Conservation (phyloP, 2,113 vertebrate genomes). For the Myanophis thanlyinensis region DNA sequence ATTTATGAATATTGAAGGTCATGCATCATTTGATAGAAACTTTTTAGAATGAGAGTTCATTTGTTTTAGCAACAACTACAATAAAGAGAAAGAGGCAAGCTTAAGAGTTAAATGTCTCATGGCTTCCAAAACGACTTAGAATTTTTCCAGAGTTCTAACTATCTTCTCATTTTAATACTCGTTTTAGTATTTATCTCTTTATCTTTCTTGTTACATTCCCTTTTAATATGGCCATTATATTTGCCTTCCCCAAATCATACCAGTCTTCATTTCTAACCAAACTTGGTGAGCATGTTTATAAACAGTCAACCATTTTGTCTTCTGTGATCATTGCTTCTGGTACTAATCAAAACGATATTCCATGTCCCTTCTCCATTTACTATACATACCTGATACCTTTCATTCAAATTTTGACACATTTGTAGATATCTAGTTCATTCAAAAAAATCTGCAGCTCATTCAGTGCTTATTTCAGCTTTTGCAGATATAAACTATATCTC, state of each 20-base stretch:
- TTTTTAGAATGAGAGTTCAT: neutral
- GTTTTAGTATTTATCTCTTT: neutral
- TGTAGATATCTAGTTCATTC: neutral
- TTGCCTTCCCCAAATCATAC: conserved; percentile 2
- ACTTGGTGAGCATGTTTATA: conserved; percentile 1
- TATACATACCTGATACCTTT: neutral
- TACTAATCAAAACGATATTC: conserved; percentile 5
- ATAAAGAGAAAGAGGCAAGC: neutral
- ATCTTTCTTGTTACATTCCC: neutral
- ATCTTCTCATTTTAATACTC: neutral
- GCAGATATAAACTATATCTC: neutral
- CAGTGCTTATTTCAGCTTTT: neutral
- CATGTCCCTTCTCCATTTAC: neutral
- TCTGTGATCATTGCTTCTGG: conserved; percentile 22
- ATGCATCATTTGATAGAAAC: neutral
- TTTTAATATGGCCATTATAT: neutral
- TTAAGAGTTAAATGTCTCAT: neutral
- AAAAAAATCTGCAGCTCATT: neutral
- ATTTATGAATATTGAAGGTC: neutral
- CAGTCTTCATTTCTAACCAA: neutral
- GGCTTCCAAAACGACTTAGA: neutral
- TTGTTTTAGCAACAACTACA: neutral
- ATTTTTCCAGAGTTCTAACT: neutral
- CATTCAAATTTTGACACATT: neutral
- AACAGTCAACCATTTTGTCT: conserved; percentile 16